Evolutionary conservation across 2,113 vertebrate species (phyloP).

Genomic region (Burhinus bistriatus): DNA sequence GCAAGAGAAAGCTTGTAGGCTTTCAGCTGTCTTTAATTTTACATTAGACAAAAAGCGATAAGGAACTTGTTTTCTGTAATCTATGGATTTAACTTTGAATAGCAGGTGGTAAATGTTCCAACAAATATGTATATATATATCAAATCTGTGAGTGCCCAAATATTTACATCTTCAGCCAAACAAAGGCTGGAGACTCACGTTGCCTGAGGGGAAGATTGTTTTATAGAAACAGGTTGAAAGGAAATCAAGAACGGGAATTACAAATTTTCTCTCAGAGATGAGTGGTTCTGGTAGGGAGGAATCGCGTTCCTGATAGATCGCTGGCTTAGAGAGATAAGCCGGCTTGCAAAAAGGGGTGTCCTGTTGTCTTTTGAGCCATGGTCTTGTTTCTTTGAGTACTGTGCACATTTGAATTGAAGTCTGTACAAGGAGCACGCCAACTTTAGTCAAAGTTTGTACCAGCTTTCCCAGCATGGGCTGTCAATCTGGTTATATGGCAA

Average conservation of each 20-base stretch:
- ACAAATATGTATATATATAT: slow-evolving; percentile 70
- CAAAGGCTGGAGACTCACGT: slow-evolving; percentile 68
- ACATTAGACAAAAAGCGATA: slow-evolving; percentile 67
- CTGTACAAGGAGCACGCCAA: slow-evolving; percentile 25
- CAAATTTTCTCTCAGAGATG: slow-evolving; percentile 20
- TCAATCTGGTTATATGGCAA: slow-evolving; percentile 41
- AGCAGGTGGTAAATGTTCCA: slow-evolving; percentile 73
- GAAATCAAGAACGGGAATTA: slow-evolving; percentile 46
- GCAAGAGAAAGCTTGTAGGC: slow-evolving; percentile 36
- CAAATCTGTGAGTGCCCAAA: slow-evolving; percentile 71
- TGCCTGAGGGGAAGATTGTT: slow-evolving; percentile 67
- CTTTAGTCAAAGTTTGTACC: slow-evolving; percentile 26
- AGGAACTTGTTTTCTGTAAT: slow-evolving; percentile 69
- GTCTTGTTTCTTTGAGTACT: not conserved
- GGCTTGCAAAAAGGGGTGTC: not conserved
- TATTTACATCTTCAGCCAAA: slow-evolving; percentile 71
- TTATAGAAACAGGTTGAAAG: slow-evolving; percentile 64
- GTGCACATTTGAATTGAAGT: slow-evolving; percentile 3
- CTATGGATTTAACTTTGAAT: slow-evolving; percentile 71
- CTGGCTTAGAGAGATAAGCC: not conserved
- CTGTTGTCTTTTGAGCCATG: not conserved
- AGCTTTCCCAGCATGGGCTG: slow-evolving; percentile 47
- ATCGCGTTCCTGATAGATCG: not conserved
- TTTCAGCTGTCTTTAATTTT: slow-evolving; percentile 66
- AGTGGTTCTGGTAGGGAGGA: not conserved